These are phyloP conservation scores for Drosophila pruinosa DNA, from an alignment of 1,140 invertebrate species.

Conservation along the genomic window DNA sequence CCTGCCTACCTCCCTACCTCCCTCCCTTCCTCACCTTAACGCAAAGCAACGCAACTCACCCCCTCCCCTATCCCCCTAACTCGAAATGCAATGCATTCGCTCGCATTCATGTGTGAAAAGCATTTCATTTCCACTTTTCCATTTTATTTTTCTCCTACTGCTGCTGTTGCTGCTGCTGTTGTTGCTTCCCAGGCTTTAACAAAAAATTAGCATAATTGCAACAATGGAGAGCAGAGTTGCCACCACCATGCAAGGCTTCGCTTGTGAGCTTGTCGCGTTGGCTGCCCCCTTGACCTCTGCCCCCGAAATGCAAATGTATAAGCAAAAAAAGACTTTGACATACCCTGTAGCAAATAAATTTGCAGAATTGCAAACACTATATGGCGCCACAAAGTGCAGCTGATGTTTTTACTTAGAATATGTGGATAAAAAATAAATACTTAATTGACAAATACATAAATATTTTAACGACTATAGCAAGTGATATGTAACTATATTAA, in stretches of 20 bases:
- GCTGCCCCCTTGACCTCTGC: constrained; percentile 11
- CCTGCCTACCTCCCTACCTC: not conserved
- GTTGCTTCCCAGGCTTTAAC: constrained; percentile 25
- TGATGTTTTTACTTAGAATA: too few species aligned
- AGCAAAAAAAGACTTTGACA: too few species aligned
- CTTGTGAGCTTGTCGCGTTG: constrained; percentile 4
- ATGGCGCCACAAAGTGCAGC: too few species aligned
- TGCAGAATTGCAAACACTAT: too few species aligned
- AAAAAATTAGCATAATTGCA: constrained; percentile 68
- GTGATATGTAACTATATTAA: too few species aligned
- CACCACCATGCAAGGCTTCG: constrained; percentile 10
- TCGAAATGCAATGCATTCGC: constrained; percentile 52
- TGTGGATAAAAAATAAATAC: too few species aligned
- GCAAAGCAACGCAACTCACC: too few species aligned
- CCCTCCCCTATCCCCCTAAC: not conserved
- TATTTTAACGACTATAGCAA: too few species aligned
- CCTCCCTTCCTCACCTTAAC: not conserved
- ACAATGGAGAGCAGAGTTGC: constrained; percentile 29
- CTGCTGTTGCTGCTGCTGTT: not conserved
- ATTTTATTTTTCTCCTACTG: constrained; percentile 1
- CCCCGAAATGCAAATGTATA: not conserved
- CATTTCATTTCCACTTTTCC: constrained; percentile 47
- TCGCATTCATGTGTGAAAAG: constrained; percentile 78
- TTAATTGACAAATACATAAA: too few species aligned
- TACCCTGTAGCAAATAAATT: not conserved